Evolutionary conservation across 2,888 invertebrate genomes (phyloP).

Genomic region (Antheraea yamamai): DNA sequence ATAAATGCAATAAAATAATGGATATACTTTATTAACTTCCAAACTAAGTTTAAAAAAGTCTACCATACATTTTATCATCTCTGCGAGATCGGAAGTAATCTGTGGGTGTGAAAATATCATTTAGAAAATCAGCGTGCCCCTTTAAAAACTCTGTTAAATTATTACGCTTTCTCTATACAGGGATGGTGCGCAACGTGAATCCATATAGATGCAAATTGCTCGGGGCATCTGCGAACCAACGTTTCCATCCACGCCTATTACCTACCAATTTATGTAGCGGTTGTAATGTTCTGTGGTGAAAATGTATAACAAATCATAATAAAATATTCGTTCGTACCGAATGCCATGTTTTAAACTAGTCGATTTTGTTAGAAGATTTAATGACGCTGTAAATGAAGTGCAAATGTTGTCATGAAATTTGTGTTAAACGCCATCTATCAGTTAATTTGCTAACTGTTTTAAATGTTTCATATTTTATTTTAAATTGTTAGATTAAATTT

Average conservation of each 20-base stretch:
- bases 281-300: conserved; percentile 21
- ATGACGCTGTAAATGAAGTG: too few relatives aligned
- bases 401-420: too few relatives aligned
- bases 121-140: not conserved
- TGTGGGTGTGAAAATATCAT: not conserved
- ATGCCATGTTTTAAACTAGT: too few relatives aligned
- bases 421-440: too few relatives aligned
- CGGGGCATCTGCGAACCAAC: conserved; percentile 27
- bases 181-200: conserved; percentile 11
- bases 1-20: too few relatives aligned
- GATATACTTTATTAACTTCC: too few relatives aligned
- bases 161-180: not conserved
- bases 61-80: not conserved
- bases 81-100: not conserved
- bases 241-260: conserved; percentile 16
- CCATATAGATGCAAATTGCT: conserved; percentile 41
- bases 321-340: not conserved
- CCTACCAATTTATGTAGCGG: not conserved
- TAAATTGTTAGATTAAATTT: too few relatives aligned
- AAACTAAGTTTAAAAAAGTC: too few relatives aligned
- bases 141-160: not conserved
- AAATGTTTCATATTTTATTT: too few relatives aligned
- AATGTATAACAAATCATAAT: not conserved
- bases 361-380: too few relatives aligned
- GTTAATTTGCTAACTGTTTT: too few relatives aligned